Percentiles rank a stretch among this genome's conserved stretches.
phyloP scores from a whole-genome alignment of 2,113 vertebrate genomes.

The Alethe diademata region DNA sequence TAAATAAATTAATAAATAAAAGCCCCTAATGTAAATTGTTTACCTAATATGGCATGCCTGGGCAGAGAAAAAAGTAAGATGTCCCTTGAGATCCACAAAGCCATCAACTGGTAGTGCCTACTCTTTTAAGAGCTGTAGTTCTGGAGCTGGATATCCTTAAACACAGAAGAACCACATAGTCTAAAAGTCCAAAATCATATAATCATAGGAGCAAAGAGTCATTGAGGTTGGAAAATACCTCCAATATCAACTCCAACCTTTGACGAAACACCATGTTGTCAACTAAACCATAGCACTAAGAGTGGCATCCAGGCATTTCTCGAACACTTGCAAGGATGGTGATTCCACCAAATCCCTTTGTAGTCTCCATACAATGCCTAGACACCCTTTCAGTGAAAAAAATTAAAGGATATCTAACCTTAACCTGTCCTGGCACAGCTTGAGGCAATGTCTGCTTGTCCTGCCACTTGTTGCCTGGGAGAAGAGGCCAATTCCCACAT shows the following conservation, averaged over 20 bases:
- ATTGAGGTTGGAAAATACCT: not conserved
- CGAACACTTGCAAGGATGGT: not conserved
- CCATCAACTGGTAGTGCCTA: not conserved
- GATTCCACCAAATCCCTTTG: not conserved
- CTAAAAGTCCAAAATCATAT: not conserved
- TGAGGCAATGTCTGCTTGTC: not conserved
- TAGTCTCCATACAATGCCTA: not conserved
- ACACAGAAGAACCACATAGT: not conserved
- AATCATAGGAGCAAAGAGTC: not conserved
- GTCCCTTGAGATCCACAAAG: not conserved
- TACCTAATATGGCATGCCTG: not conserved
- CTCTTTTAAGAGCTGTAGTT: not conserved
- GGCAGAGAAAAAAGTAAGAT: not conserved
- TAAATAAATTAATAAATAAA: not conserved
- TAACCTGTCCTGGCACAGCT: not conserved
- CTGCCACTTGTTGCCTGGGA: not conserved
- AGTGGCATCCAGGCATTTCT: not conserved
- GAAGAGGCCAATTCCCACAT: too few relatives aligned
- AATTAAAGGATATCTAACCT: not conserved
- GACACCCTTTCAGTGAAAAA: not conserved
- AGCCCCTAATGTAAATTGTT: not conserved
- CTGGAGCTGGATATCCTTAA: not conserved
- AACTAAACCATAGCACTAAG: not conserved
- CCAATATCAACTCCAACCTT: rapidly evolving
- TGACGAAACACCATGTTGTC: not conserved